Conservation (phyloP, 2,888 invertebrate genomes). For the Artemia sinica region DNA sequence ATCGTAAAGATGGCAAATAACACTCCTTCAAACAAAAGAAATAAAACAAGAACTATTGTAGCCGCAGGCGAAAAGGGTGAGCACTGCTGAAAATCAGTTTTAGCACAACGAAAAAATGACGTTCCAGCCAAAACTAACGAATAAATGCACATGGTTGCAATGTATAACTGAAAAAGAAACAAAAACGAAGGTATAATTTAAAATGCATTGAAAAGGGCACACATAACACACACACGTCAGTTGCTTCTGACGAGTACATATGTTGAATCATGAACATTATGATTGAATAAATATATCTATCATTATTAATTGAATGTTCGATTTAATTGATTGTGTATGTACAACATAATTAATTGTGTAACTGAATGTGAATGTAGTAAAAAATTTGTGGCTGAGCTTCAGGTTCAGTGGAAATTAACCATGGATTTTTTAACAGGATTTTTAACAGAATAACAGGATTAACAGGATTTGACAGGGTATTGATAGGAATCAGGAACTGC, state of each 20-base stretch:
- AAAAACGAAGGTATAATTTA: constrained; percentile 13
- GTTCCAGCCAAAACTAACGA: constrained; percentile 75
- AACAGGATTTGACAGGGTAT: too few species aligned
- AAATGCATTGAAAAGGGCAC: background rate
- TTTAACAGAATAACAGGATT: too few species aligned
- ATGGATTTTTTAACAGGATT: too few species aligned
- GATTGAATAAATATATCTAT: constrained; percentile 19
- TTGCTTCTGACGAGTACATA: background rate
- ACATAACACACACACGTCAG: background rate
- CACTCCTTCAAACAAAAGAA: constrained; percentile 80
- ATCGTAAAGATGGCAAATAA: constrained; percentile 93
- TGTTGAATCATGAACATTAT: constrained; percentile 14
- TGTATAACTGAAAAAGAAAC: constrained; percentile 63
- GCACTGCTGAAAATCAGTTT: constrained; percentile 87
- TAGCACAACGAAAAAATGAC: constrained; percentile 82
- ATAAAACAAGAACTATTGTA: constrained; percentile 75
- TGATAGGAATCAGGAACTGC: too few species aligned
- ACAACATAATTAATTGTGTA: background rate
- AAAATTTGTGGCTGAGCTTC: too few species aligned
- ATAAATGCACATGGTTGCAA: constrained; percentile 88
- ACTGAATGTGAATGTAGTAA: background rate
- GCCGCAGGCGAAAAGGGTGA: constrained; percentile 84
- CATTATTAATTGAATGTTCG: constrained; percentile 22
- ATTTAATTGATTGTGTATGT: constrained; percentile 19
- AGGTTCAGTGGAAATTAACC: too few species aligned